A percentile compares a stretch with the other conserved stretches of the same genome.
Conservation (phyloP, 1,140 invertebrate genomes). For the Tachypleus tridentatus region DNA sequence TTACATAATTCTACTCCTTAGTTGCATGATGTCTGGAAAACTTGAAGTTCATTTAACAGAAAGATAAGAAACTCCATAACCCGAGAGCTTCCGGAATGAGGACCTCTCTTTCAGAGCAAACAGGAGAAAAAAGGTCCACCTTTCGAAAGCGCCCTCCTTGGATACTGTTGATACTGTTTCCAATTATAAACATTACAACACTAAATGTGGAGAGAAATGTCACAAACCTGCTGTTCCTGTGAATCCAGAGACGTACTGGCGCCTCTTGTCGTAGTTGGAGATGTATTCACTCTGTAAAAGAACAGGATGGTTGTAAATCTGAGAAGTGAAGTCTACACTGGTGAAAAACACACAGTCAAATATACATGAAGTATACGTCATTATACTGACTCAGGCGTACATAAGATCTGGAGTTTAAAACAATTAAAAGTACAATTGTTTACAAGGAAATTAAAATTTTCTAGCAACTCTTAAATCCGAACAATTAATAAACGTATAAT, state of each 20-base stretch:
- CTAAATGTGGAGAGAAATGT: not conserved
- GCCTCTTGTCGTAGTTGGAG: constrained; percentile 60
- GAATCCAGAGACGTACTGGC: constrained; percentile 74
- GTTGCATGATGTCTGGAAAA: not conserved
- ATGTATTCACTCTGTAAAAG: constrained; percentile 66
- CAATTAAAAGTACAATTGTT: too few relatives aligned
- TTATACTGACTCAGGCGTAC: too few relatives aligned
- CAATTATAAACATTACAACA: not conserved
- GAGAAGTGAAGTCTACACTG: too few relatives aligned
- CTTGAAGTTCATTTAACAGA: not conserved
- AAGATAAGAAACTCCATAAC: not conserved
- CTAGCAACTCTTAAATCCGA: too few relatives aligned
- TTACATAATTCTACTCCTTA: too few relatives aligned
- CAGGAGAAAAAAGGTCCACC: not conserved
- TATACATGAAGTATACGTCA: too few relatives aligned
- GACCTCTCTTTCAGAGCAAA: not conserved
- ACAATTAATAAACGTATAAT: too few relatives aligned
- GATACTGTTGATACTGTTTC: not conserved
- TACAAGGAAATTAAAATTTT: too few relatives aligned
- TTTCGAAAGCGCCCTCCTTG: not conserved
- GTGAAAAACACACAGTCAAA: too few relatives aligned
- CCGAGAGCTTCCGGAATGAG: not conserved
- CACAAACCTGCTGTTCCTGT: constrained; percentile 54
- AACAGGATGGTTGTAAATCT: too few relatives aligned
- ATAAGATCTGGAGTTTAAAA: too few relatives aligned